Evolutionary conservation across 2,888 invertebrate genomes (phyloP).

Genomic region (Drosophila nr. perissopoda): DNA sequence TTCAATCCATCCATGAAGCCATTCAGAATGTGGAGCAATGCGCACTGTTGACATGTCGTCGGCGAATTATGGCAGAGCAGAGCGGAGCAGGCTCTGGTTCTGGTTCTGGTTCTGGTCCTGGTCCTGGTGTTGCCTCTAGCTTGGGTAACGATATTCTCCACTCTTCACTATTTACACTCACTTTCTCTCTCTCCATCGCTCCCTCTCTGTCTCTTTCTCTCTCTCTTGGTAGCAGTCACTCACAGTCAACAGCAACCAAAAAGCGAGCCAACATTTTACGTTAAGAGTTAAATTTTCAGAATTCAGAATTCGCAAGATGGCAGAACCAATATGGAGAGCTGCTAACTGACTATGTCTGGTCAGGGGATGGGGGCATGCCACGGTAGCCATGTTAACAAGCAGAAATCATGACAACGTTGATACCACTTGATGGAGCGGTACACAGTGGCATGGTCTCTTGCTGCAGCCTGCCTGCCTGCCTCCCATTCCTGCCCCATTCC

Average conservation of each 20-base stretch:
- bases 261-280: constrained; percentile 64
- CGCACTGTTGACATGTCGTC: constrained; percentile 76
- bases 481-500: background rate
- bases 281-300: constrained; percentile 78
- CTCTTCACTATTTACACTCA: background rate
- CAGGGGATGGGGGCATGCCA: constrained; percentile 36
- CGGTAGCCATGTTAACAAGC: constrained; percentile 79
- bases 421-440: constrained; percentile 67
- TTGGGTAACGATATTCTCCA: constrained; percentile 1
- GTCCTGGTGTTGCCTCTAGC: constrained; percentile 4
- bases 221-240: background rate
- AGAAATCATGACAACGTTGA: constrained; percentile 80
- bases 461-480: constrained; percentile 1
- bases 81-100: constrained; percentile 28
- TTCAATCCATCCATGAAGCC: constrained; percentile 33
- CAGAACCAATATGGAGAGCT: constrained; percentile 46
- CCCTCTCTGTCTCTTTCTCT: background rate
- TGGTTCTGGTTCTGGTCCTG: background rate
- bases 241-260: constrained; percentile 61
- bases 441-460: constrained; percentile 18
- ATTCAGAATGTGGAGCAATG: constrained; percentile 62
- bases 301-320: constrained; percentile 75
- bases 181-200: too few species aligned
- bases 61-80: constrained; percentile 73
- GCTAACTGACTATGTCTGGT: constrained; percentile 13